A percentile compares a stretch with the other conserved stretches of the same genome.
phyloP scores from a whole-genome alignment of 2,888 invertebrate species.

The Piscicola geometra region DNA sequence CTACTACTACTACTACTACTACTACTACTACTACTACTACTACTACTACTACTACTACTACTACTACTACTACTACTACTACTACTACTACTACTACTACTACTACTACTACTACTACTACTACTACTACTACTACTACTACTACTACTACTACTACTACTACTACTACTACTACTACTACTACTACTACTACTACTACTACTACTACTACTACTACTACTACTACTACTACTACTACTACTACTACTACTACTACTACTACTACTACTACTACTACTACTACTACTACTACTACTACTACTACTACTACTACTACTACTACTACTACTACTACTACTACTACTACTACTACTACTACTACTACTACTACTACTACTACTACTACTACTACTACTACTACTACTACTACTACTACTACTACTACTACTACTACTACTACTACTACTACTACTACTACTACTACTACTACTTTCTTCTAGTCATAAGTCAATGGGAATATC shows the following conservation, averaged over 20 bases:
- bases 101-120: slow-evolving; percentile 9
- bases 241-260: slow-evolving; percentile 3
- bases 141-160: slow-evolving; percentile 9
- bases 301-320: slow-evolving; percentile 21
- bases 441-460: neutral
- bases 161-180: slow-evolving; percentile 9
- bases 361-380: slow-evolving; percentile 15
- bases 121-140: slow-evolving; percentile 9
- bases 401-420: slow-evolving; percentile 7
- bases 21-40: slow-evolving; percentile 9
- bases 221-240: neutral
- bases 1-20: slow-evolving; percentile 9
- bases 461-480: too few species aligned
- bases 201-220: too few species aligned
- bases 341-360: neutral
- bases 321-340: slow-evolving; percentile 6
- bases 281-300: neutral
- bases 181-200: too few species aligned
- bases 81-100: slow-evolving; percentile 9
- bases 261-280: slow-evolving; percentile 1
- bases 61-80: slow-evolving; percentile 9
- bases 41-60: slow-evolving; percentile 9
- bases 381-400: slow-evolving; percentile 5
- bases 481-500: too few species aligned
- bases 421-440: neutral